These are phyloP conservation scores for Drosophila pseudoananassae DNA, from an alignment of 1,140 invertebrate species.

Conservation along the genomic window DNA sequence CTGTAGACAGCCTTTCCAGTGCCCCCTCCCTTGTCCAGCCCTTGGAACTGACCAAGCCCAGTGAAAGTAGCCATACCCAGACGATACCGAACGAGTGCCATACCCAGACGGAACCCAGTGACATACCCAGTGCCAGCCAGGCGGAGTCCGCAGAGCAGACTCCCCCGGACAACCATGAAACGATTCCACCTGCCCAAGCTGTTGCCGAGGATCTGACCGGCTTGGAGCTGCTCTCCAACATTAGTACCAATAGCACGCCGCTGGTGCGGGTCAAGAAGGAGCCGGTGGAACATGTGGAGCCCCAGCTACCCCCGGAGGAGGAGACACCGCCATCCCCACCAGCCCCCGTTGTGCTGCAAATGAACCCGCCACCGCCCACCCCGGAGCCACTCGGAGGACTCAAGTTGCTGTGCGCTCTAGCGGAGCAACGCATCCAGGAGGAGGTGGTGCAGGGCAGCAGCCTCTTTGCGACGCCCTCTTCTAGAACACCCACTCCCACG, in stretches of 20 bases:
- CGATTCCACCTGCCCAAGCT: constrained; percentile 33
- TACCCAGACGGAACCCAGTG: constrained; percentile 72
- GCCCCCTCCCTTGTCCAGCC: constrained; percentile 42
- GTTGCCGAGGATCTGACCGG: constrained; percentile 89
- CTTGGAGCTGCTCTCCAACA: constrained; percentile 91
- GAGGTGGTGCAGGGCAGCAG: constrained; percentile 85
- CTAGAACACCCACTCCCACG: constrained; percentile 57
- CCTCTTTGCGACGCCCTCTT: constrained; percentile 65
- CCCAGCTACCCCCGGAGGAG: constrained; percentile 52
- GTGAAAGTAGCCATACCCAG: constrained; percentile 61
- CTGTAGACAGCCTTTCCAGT: constrained; percentile 22
- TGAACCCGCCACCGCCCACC: constrained; percentile 68
- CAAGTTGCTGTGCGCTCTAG: constrained; percentile 92
- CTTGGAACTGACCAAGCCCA: constrained; percentile 75
- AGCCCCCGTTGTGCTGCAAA: constrained; percentile 66
- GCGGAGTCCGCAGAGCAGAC: constrained; percentile 35
- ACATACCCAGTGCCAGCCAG: constrained; percentile 65
- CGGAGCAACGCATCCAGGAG: constrained; percentile 92
- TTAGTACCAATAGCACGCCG: constrained; percentile 86
- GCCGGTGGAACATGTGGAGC: constrained; percentile 65
- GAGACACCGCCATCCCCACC: constrained; percentile 43
- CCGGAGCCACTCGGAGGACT: constrained; percentile 88
- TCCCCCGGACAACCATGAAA: constrained; percentile 21
- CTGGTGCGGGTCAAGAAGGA: constrained; percentile 78
- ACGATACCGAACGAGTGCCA: constrained; percentile 65